phyloP scores from a whole-genome alignment of 1,140 invertebrate species.

The Hypsibius dujardini region DNA sequence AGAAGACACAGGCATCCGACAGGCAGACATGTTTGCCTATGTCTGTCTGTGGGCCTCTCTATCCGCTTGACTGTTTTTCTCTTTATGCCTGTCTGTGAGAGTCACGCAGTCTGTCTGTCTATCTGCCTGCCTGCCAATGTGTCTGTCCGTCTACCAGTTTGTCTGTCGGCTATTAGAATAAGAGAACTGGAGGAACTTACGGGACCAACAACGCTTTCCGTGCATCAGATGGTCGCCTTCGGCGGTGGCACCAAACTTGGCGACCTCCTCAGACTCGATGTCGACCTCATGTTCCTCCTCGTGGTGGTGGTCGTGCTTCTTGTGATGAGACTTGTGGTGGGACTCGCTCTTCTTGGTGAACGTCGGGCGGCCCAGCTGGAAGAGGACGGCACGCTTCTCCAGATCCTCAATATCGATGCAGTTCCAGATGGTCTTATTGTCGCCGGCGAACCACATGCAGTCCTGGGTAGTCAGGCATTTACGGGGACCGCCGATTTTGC shows the following conservation, averaged over 20 bases:
- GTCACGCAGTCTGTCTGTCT: too few species aligned
- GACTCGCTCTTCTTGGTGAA: background rate
- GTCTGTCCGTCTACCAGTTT: too few species aligned
- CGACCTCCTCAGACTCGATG: background rate
- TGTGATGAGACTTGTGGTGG: background rate
- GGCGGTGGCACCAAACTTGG: background rate
- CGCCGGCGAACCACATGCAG: background rate
- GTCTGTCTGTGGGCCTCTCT: too few species aligned
- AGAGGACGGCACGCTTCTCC: background rate
- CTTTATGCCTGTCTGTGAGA: too few species aligned
- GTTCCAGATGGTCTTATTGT: background rate
- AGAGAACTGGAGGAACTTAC: background rate
- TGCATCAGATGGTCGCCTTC: background rate
- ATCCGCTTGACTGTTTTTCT: too few species aligned
- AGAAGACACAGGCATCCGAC: too few species aligned
- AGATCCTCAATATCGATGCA: background rate
- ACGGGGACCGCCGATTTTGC: background rate
- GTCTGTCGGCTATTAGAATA: too few species aligned
- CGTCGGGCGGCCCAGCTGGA: background rate
- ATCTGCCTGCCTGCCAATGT: too few species aligned
- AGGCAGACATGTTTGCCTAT: too few species aligned
- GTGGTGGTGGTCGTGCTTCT: background rate
- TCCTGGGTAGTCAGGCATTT: background rate
- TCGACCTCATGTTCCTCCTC: background rate
- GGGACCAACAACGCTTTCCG: slow-evolving; percentile 2